Evolutionary conservation across 2,113 vertebrate genomes (phyloP).

Genomic region (Hepsetus odoe): DNA sequence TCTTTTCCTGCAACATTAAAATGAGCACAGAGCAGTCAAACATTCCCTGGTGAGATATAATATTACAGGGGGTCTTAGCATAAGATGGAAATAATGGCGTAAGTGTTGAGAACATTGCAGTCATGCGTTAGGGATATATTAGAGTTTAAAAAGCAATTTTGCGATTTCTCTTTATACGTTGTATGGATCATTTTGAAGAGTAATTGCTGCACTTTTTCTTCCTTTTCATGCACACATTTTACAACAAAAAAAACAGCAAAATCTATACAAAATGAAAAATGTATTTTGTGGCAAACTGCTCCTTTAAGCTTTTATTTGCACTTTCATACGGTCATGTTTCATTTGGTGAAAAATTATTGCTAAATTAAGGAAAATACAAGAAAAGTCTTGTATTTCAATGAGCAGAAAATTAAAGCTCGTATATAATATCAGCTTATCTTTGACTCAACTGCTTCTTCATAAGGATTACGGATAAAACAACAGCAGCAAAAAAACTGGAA

Average conservation of each 20-base stretch:
- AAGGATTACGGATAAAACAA: neutral
- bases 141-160: neutral
- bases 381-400: constrained; percentile 9
- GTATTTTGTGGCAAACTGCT: neutral
- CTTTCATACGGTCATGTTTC: too few relatives aligned
- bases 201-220: neutral
- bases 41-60: neutral
- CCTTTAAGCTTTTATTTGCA: neutral
- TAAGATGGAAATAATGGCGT: neutral
- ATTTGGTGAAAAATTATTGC: neutral
- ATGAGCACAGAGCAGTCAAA: neutral
- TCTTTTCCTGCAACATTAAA: neutral
- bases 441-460: neutral
- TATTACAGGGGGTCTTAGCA: neutral
- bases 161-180: neutral
- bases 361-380: neutral
- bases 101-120: neutral
- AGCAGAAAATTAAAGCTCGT: neutral
- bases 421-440: neutral
- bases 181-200: neutral
- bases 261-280: neutral
- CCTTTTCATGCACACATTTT: neutral
- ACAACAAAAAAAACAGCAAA: neutral
- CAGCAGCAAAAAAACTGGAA: neutral
- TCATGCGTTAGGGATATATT: neutral